Evolutionary conservation across 1,140 invertebrate genomes (phyloP), one percentile per base, ranked within the genome.

Genomic region (Bombus sylvicola): DNA sequence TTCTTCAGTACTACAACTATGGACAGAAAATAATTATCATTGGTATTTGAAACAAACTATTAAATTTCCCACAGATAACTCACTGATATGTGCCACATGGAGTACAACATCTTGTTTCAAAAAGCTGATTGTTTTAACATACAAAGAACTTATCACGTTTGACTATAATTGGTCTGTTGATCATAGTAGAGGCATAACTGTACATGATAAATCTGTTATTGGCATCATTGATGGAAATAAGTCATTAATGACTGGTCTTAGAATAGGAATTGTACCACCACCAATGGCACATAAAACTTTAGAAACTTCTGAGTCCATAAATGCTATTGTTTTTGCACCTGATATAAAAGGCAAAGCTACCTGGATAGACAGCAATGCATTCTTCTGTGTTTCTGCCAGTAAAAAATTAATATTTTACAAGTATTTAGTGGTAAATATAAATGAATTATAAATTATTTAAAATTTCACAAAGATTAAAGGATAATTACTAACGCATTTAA

Each of bases 11-110:
- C 92, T 99, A 59, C 96, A 98, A 90, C 93, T 99, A 1, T 99
- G 97, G 96, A 98, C 97, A 12, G 96, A 97, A 73, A 96, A 96
- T 39, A 99, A 99, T 95, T 98, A 98, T 92, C 97, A 98, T 92
- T 99, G 98, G 98, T 98, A 98, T 94, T 93, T 98, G 25, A 99
- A 99, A 92, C 97, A 98, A 92, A 96, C 94, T 74, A 91, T 98
- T 8, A 83, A 87, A 18, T 97, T 97, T 91, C 82, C 92, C 31
- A 88, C 92, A 75, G 90, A 94, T 0, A 94, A 96, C 84, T 92
- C 94, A 62, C 91, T 97, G 22, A 92, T 95, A 2, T 94, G 94
- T 83, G 92, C 96, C n/a, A 90, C 95, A 34, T 98, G 98, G 98
- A 90, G 88, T 66, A 59, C 81, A 12, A 75, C 25, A 28, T 69